These are phyloP conservation scores for Festucalex cinctus DNA, from an alignment of 2,113 vertebrate species.

Conservation along the genomic window DNA sequence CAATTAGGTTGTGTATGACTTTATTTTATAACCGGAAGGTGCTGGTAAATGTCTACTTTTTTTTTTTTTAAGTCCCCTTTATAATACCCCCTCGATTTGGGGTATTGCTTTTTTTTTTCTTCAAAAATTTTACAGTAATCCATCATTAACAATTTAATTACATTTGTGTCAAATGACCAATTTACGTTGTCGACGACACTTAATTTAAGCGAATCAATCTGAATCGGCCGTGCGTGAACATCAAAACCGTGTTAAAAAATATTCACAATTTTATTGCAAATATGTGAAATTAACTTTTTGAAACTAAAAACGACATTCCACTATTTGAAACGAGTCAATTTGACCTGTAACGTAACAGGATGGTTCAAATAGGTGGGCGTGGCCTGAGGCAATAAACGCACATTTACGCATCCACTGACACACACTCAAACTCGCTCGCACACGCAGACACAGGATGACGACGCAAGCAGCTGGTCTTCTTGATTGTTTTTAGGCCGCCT, in stretches of 20 bases:
- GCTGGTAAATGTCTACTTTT: too few species aligned
- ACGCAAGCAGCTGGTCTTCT: slow-evolving; percentile 62
- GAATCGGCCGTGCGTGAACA: neutral
- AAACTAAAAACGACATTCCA: too few species aligned
- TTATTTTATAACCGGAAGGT: too few species aligned
- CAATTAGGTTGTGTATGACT: too few species aligned
- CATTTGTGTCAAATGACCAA: too few species aligned
- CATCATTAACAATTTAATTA: too few species aligned
- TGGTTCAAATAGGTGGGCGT: neutral
- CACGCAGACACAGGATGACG: slow-evolving; percentile 46
- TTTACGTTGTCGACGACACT: too few species aligned
- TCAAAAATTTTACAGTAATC: too few species aligned
- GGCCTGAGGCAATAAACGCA: slow-evolving; percentile 40
- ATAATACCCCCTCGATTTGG: too few species aligned
- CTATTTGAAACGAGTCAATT: neutral
- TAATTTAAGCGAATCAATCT: too few species aligned
- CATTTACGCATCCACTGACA: slow-evolving; percentile 37
- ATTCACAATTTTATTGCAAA: neutral
- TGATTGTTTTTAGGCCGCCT: slow-evolving; percentile 68
- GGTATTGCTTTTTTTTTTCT: too few species aligned
- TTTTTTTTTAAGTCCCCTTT: too few species aligned
- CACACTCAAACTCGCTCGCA: slow-evolving; percentile 43
- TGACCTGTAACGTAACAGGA: neutral
- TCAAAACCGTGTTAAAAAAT: neutral
- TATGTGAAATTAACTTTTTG: neutral